A percentile compares a stretch with the other conserved stretches of the same genome.
Conservation (phyloP, 2,113 vertebrate species). For the Scytalopus superciliaris region DNA sequence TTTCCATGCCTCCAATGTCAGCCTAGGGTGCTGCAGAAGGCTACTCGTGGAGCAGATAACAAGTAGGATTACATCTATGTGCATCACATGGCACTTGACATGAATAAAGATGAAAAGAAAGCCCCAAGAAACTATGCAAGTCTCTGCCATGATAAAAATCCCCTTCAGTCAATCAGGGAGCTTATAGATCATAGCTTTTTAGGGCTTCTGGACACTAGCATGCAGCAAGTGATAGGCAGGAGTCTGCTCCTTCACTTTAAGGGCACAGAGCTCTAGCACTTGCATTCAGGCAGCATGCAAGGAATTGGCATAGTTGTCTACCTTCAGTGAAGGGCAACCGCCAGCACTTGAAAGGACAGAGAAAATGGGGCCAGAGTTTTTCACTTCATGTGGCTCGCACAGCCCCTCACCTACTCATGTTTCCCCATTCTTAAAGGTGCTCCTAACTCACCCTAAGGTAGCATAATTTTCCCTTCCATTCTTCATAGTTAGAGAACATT, state of each 20-base stretch:
- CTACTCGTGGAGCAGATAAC: neutral
- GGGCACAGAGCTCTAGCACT: fast-evolving
- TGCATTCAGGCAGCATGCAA: neutral
- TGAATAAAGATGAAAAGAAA: neutral
- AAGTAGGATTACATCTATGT: neutral
- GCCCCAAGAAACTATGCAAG: neutral
- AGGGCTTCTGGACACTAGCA: neutral
- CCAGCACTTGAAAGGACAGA: neutral
- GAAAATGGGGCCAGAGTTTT: neutral
- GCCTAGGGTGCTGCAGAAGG: neutral
- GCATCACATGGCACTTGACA: neutral
- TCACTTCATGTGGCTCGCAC: neutral
- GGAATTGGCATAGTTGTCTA: neutral
- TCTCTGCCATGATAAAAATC: neutral
- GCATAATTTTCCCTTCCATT: neutral
- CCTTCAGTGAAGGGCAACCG: neutral
- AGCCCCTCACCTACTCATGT: neutral
- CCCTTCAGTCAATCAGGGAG: neutral
- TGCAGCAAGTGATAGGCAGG: neutral
- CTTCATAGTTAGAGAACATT: neutral
- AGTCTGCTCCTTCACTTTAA: neutral
- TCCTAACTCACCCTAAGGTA: neutral
- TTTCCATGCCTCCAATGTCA: neutral
- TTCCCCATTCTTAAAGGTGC: neutral
- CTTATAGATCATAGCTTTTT: neutral